Base-by-base conservation (phyloP, 1,140 invertebrate species). In the Drosophila albomicans region DNA sequence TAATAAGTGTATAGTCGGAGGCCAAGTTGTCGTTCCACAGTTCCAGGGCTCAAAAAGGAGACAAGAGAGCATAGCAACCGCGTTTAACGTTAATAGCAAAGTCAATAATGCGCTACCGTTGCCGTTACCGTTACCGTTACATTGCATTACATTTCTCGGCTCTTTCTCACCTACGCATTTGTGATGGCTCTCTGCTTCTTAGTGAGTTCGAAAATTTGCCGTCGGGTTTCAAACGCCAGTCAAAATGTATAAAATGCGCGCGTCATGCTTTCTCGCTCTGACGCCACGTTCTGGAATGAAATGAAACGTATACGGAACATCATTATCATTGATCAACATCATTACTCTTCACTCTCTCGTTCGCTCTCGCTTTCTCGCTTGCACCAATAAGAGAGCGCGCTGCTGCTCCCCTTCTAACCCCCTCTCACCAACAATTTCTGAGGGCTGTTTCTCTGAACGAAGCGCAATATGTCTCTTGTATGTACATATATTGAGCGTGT, bases 211-310 rank as follows among this genome's bases (percentile, higher is more conserved):
- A 45, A 43, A 43, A 64, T 70, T 71, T 65, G 61, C 73, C 73
- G 68, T 71, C 67, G 73, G 68, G 45, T 41, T 61, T 41, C 52
- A 15, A 77, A 57, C 49, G 46, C 56, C 46, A 74, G 66, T 79
- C 76, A 62, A 56, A 54, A 62, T 54, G 59, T 67, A 59, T 15
- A 49, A 54, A 67, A 78, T 59, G 75, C 82, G 75, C 77, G 78
- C 78, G 35, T 84, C 81, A 84, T 86, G 87, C 82, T 73, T 66
- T 90, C 87, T 91, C 61, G 77, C 82, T 75, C 57, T 74, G 59
- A 71, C 57, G 43, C 57, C 57, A 52, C 64, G 84, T 72, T 77
- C 69, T 69, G 61, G 43, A 30, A 30, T 61, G 65, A 75, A 70
- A 71, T 52, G 64, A 38, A 62, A 41, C 59, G 59, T 62, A 68